phyloP scores from a whole-genome alignment of 2,113 vertebrate species.

The Podiceps cristatus region DNA sequence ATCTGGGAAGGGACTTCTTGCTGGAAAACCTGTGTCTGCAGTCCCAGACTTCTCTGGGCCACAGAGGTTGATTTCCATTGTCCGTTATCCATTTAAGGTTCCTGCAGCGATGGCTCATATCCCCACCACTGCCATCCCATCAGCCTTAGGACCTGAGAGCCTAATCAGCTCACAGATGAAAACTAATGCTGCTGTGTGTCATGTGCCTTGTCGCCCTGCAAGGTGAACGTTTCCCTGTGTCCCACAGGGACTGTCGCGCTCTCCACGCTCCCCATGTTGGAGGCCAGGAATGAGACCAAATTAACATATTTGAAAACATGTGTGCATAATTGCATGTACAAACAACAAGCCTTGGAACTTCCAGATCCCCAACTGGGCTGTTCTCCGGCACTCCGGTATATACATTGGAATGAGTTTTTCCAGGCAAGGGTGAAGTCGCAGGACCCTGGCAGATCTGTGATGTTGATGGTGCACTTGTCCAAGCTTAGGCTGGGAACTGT shows the following conservation, averaged over 20 bases:
- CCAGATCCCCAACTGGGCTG: neutral
- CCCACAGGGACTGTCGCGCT: neutral
- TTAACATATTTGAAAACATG: neutral
- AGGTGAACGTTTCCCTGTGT: neutral
- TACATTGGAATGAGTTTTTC: neutral
- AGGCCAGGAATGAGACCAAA: neutral
- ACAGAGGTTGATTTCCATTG: neutral
- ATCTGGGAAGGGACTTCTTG: neutral
- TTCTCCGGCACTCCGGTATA: neutral
- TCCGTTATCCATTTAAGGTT: neutral
- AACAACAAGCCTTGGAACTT: neutral
- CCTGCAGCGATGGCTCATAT: rapidly evolving
- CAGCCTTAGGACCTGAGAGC: neutral
- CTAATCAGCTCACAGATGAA: neutral
- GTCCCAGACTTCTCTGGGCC: neutral
- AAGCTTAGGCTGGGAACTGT: neutral
- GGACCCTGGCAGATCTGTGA: neutral
- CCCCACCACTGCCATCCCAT: neutral
- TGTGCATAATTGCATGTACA: neutral
- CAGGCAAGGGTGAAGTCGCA: neutral
- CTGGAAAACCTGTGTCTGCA: neutral
- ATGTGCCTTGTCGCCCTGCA: rapidly evolving
- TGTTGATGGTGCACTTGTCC: neutral
- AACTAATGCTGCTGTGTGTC: neutral
- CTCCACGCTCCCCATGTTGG: rapidly evolving